Conservation (phyloP, 2,113 vertebrate genomes). For the Crotalus helleri region DNA sequence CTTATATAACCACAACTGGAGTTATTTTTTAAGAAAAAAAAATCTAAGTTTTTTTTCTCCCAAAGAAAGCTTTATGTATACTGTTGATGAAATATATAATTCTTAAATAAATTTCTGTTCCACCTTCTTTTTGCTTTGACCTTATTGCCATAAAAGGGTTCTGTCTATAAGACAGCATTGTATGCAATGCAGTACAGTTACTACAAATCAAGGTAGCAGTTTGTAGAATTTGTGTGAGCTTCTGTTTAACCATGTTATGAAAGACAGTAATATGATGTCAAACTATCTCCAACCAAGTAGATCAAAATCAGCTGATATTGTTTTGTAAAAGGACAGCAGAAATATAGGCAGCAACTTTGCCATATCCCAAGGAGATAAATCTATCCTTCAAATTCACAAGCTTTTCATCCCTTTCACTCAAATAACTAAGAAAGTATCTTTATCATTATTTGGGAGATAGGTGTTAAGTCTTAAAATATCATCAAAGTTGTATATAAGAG, state of each 20-base stretch:
- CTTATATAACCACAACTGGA: not conserved
- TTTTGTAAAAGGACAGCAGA: constrained; percentile 1
- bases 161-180: constrained; percentile 11
- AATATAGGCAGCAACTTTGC: constrained; percentile 28
- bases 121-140: not conserved
- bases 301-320: constrained; percentile 24
- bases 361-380: constrained; percentile 28
- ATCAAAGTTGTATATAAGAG: not conserved
- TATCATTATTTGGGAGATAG: constrained; percentile 12
- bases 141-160: constrained; percentile 22
- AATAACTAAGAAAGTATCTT: constrained; percentile 13
- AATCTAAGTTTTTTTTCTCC: not conserved
- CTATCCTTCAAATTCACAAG: constrained; percentile 21
- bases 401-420: constrained; percentile 7
- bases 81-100: not conserved
- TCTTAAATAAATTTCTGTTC: not conserved
- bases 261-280: not conserved
- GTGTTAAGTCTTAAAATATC: not conserved
- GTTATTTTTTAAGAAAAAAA: not conserved
- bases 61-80: not conserved
- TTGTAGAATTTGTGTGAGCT: not conserved
- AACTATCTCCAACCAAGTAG: constrained; percentile 25
- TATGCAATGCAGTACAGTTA: not conserved
- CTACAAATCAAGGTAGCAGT: constrained; percentile 20
- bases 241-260: constrained; percentile 2